Evolutionary conservation across 2,113 vertebrate species (phyloP).

Genomic region (Campylomormyrus tamandua): DNA sequence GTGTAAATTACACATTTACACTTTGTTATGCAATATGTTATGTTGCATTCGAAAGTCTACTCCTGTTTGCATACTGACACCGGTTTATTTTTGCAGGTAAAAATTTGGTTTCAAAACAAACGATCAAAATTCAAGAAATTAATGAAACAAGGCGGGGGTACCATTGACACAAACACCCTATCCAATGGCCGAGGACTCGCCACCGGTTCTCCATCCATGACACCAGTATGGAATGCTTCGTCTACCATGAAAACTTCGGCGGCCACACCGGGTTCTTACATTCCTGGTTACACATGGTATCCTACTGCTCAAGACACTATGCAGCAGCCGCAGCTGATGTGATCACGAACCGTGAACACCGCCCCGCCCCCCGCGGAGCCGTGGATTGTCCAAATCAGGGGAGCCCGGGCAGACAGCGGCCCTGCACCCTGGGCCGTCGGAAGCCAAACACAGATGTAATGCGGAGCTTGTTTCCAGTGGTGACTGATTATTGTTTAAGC

Average conservation of each 20-base stretch:
- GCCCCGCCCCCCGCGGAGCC: slow-evolving; percentile 29
- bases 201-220: slow-evolving; percentile 76
- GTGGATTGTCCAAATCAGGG: slow-evolving; percentile 39
- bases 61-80: not conserved
- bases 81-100: slow-evolving; percentile 62
- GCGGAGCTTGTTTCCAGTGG: slow-evolving; percentile 59
- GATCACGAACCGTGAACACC: slow-evolving; percentile 53
- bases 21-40: not conserved
- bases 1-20: not conserved
- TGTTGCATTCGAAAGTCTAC: not conserved
- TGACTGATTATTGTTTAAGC: slow-evolving; percentile 60
- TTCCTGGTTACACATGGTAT: slow-evolving; percentile 98
- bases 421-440: slow-evolving; percentile 43
- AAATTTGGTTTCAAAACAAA: slow-evolving; percentile 96
- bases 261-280: slow-evolving; percentile 83
- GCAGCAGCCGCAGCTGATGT: slow-evolving; percentile 98
- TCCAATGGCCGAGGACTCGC: slow-evolving; percentile 82
- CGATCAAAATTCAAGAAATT: slow-evolving; percentile 92
- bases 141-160: slow-evolving; percentile 86
- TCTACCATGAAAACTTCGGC: slow-evolving; percentile 80
- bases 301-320: slow-evolving; percentile 95
- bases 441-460: slow-evolving; percentile 58
- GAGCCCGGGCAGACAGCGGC: slow-evolving; percentile 46
- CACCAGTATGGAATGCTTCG: slow-evolving; percentile 86
- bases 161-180: slow-evolving; percentile 76